Conservation (phyloP, 37 sponge, comb jelly and placozoan genomes). For the Eunapius fragilis region DNA sequence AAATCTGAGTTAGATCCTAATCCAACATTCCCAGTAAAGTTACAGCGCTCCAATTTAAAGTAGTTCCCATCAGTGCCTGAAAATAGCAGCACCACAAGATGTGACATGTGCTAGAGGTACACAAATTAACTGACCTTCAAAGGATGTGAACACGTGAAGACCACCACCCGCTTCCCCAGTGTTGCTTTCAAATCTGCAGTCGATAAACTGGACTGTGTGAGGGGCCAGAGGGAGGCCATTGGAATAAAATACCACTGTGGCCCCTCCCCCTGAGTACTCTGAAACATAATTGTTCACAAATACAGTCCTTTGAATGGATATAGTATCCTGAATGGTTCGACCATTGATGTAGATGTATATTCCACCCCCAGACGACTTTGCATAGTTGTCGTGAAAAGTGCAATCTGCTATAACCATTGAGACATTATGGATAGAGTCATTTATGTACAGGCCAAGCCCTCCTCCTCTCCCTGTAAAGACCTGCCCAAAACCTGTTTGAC, state of each 20-base stretch:
- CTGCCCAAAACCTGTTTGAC: constrained; percentile 23
- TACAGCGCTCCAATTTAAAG: too few relatives aligned
- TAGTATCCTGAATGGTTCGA: constrained; percentile 3
- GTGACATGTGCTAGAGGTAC: neutral
- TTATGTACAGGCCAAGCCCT: constrained; percentile 51
- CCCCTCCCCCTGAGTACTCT: constrained; percentile 45
- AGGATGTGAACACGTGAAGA: constrained; percentile 9
- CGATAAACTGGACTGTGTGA: neutral
- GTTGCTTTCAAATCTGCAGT: constrained; percentile 37
- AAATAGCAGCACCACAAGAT: neutral
- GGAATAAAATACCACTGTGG: constrained; percentile 18
- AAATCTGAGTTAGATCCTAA: constrained; percentile 16
- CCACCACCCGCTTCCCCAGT: constrained; percentile 26
- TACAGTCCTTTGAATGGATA: neutral
- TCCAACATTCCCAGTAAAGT: constrained; percentile 40
- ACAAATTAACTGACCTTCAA: constrained; percentile 19
- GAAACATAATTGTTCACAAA: constrained; percentile 29
- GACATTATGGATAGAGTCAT: constrained; percentile 34
- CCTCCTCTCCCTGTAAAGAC: constrained; percentile 74
- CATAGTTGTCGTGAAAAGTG: constrained; percentile 41
- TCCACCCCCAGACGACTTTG: constrained; percentile 62
- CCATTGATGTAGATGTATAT: constrained; percentile 33
- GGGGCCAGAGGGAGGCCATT: constrained; percentile 22
- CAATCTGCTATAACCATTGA: constrained; percentile 20
- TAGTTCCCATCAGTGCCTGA: constrained; percentile 22